Percentiles rank a stretch among this genome's conserved stretches.
phyloP scores from a whole-genome alignment of 2,888 invertebrate species.

The Parnassius glacialis region DNA sequence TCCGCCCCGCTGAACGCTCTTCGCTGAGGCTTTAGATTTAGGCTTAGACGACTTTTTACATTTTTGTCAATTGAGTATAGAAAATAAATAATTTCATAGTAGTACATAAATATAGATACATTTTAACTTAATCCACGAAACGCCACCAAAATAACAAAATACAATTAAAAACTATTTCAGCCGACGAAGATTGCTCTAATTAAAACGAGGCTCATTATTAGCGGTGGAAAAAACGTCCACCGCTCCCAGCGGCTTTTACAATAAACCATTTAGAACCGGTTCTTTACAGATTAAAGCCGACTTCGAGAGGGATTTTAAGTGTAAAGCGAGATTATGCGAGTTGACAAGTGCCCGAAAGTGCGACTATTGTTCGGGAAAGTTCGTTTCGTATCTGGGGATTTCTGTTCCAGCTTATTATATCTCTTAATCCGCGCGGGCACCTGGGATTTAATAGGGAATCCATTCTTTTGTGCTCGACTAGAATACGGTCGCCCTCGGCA shows the following conservation, averaged over 20 bases:
- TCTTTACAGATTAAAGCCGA: constrained; percentile 34
- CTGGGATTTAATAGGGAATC: constrained; percentile 40
- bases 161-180: constrained; percentile 26
- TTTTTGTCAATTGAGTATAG: too few species aligned
- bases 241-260: constrained; percentile 34
- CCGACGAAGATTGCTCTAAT: constrained; percentile 38
- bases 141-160: constrained; percentile 15
- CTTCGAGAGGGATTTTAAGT: constrained; percentile 38
- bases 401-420: constrained; percentile 45
- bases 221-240: constrained; percentile 39
- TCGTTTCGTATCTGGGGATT: constrained; percentile 40
- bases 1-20: too few species aligned
- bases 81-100: too few species aligned
- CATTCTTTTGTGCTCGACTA: constrained; percentile 30
- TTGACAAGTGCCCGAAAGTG: constrained; percentile 49
- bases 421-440: constrained; percentile 39
- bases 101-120: too few species aligned
- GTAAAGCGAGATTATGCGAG: constrained; percentile 51
- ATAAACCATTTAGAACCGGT: constrained; percentile 40
- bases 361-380: constrained; percentile 49
- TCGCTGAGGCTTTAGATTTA: too few species aligned
- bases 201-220: constrained; percentile 44
- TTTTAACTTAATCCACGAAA: too few species aligned
- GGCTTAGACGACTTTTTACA: too few species aligned
- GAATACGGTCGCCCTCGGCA: constrained; percentile 17